These are phyloP conservation scores for Linyphia triangularis DNA, from an alignment of 2,888 invertebrate species.

Conservation along the genomic window DNA sequence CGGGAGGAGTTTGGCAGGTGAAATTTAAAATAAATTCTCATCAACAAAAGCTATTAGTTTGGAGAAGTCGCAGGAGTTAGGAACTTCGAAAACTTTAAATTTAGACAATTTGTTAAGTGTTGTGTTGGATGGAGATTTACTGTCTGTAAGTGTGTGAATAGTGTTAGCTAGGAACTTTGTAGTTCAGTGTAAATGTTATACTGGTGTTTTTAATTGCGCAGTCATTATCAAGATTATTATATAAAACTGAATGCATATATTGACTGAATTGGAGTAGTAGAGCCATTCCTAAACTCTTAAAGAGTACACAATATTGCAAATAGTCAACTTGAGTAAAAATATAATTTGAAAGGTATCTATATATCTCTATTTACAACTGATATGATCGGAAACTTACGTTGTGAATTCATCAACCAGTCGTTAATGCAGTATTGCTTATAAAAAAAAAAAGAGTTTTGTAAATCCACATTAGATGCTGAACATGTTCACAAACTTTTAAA, in stretches of 20 bases:
- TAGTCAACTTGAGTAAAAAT: too few species aligned
- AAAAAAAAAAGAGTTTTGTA: background rate
- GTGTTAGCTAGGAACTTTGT: background rate
- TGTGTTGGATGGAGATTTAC: background rate
- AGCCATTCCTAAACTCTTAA: too few species aligned
- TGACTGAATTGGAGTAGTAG: too few species aligned
- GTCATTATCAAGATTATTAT: background rate
- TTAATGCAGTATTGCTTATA: background rate
- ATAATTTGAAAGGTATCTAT: too few species aligned
- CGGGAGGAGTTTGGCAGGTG: background rate
- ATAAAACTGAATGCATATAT: background rate
- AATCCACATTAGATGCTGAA: background rate
- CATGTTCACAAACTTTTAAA: background rate
- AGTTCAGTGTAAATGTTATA: conserved; percentile 2
- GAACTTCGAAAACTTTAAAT: background rate
- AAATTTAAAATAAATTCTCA: background rate
- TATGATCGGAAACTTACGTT: too few species aligned
- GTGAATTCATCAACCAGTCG: too few species aligned
- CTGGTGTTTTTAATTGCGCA: background rate
- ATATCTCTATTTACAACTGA: too few species aligned
- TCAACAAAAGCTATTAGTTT: background rate
- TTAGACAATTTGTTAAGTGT: background rate
- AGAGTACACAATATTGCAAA: too few species aligned
- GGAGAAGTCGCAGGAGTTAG: background rate
- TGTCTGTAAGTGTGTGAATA: too few species aligned